Evolutionary conservation across 2,888 invertebrate genomes (phyloP), one percentile per base, ranked within the genome.

Genomic region (Epirrhoe alternata): DNA sequence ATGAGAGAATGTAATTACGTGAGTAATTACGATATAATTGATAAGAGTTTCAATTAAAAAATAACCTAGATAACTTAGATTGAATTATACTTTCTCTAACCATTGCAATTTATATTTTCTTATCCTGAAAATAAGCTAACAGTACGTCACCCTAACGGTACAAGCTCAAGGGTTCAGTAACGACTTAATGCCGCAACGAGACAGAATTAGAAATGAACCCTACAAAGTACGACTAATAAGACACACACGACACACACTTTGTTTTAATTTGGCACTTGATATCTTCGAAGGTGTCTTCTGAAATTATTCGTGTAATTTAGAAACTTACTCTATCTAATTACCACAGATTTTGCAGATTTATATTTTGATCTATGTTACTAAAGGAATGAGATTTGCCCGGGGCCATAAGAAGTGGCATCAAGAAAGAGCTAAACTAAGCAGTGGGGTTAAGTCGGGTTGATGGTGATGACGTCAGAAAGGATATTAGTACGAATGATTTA

Each of bases 191-290:
- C 88, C 85, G 82, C 86, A 14, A 68, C 86, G 83, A 85, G 85
- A 80, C 88, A 85, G 92, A 92, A 93, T 93, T 91, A 91, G 90
- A 88, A 92, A 92, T 90, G 89, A 92, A 85, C 84, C 82, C 80
- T 79, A 75, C 81, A 77, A 86, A 85, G 85, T 85, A 86, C 77
- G 81, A 85, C 87, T 90, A 89, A 89, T 89, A 89, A 90, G 88
- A 76, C 80, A 86, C 87, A 90, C 84, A 79, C 79, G 76, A 78
- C 78, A 80, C 64, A 59, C 76, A 80, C 80, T 82, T 81, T 82
- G 83, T 83, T 77, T 75, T 73, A 74, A 76, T 77, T 74, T 76
- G 76, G 73, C 72, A 76, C 68, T 55, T 57, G 63, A 60, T 49
- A 65, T 50, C 60, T 65, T 62, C 68, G 55, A 14, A 59, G 35